These are phyloP conservation scores for Hippopotamyrus pictus DNA, from an alignment of 2,797 vertebrate species.

Conservation along the genomic window DNA sequence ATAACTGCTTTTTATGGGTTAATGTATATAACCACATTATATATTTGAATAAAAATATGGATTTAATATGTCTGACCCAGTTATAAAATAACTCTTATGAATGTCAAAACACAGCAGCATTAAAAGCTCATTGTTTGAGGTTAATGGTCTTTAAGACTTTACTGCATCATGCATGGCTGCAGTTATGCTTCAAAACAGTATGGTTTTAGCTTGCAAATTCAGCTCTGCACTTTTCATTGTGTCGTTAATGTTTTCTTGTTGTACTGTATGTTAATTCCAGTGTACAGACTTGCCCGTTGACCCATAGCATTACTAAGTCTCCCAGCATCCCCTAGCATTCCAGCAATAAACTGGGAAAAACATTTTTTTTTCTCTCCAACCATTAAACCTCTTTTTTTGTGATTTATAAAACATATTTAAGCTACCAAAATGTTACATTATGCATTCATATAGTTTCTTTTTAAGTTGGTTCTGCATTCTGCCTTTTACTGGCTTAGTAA, in stretches of 20 bases:
- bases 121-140: conserved; percentile 70
- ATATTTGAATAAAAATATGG: conserved; percentile 41
- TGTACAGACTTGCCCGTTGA: conserved; percentile 68
- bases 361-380: background rate
- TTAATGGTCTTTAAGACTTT: conserved; percentile 65
- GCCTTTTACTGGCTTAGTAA: background rate
- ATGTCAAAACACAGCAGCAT: conserved; percentile 60
- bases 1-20: background rate
- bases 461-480: background rate
- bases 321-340: conserved; percentile 16
- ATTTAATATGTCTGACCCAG: conserved; percentile 60
- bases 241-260: conserved; percentile 67
- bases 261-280: conserved; percentile 71
- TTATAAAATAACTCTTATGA: conserved; percentile 48
- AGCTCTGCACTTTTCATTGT: conserved; percentile 59
- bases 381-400: background rate
- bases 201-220: conserved; percentile 55
- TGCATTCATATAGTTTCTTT: background rate
- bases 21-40: background rate
- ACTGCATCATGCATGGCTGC: conserved; percentile 61
- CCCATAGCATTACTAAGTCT: conserved; percentile 45
- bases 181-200: conserved; percentile 43
- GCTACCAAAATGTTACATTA: background rate
- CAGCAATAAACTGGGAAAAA: background rate
- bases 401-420: background rate